Evolutionary conservation across 2,113 vertebrate genomes (phyloP).

Genomic region (Silurus asotus): DNA sequence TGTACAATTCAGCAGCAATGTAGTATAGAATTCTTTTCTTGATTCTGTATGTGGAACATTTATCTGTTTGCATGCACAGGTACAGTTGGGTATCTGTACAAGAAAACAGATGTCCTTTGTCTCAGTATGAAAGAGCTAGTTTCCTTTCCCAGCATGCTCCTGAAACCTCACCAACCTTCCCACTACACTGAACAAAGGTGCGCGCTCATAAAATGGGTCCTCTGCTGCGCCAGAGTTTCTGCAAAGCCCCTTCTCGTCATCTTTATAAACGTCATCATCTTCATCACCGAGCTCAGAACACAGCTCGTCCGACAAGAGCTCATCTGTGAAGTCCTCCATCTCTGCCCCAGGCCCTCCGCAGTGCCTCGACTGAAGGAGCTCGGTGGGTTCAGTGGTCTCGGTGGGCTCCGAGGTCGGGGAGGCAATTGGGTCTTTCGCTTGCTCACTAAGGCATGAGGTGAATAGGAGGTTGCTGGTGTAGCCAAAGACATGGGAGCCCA

Average conservation of each 20-base stretch:
- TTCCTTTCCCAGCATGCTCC: constrained; percentile 94
- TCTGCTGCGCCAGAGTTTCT: constrained; percentile 82
- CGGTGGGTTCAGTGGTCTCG: constrained; percentile 95
- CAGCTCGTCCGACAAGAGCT: constrained; percentile 92
- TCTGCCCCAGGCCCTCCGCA: constrained; percentile 82
- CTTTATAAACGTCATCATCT: constrained; percentile 65
- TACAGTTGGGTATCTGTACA: not conserved
- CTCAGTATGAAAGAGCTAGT: constrained; percentile 93
- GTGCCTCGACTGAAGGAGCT: constrained; percentile 90
- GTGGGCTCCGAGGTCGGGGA: constrained; percentile 94
- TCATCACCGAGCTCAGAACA: constrained; percentile 77
- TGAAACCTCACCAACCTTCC: constrained; percentile 99
- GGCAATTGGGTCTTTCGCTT: constrained; percentile 96
- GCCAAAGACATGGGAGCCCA: constrained; percentile 92
- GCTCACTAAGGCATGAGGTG: constrained; percentile 98
- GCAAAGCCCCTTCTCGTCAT: constrained; percentile 72
- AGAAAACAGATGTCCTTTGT: constrained; percentile 52
- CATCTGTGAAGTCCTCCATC: constrained; percentile 77
- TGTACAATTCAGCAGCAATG: not conserved
- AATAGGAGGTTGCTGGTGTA: constrained; percentile 97
- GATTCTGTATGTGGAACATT: not conserved
- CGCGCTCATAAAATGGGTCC: constrained; percentile 99
- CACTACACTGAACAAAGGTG: constrained; percentile 99
- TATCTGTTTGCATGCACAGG: not conserved
- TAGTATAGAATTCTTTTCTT: not conserved